A percentile compares a stretch with the other conserved stretches of the same genome.
Conservation (phyloP, 1,140 invertebrate species). For the Drosophila orosa region DNA sequence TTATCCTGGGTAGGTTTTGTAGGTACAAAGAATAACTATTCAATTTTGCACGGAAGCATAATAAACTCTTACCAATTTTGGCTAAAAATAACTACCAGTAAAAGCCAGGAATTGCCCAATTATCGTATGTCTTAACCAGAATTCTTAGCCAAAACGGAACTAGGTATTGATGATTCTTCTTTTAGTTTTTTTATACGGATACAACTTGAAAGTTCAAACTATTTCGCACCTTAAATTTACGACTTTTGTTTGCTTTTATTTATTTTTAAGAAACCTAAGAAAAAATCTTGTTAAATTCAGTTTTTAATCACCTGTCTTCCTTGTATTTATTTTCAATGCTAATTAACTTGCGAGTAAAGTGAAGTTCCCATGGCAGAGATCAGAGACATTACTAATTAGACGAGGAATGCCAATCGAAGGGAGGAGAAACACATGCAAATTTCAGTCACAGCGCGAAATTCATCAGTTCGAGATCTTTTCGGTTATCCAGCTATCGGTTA, state of each 20-base stretch:
- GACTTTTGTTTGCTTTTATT: slow-evolving; percentile 2
- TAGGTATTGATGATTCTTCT: not conserved
- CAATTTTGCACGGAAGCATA: not conserved
- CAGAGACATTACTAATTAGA: slow-evolving; percentile 51
- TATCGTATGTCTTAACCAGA: not conserved
- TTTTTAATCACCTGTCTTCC: slow-evolving; percentile 12
- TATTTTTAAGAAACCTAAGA: not conserved
- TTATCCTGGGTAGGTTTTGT: slow-evolving; percentile 7
- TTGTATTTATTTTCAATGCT: slow-evolving; percentile 23
- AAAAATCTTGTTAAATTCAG: slow-evolving; percentile 28
- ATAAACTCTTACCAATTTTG: not conserved
- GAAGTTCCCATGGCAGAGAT: slow-evolving; percentile 58
- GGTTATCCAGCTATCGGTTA: slow-evolving; percentile 19
- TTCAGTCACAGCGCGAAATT: slow-evolving; percentile 59
- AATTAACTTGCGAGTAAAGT: slow-evolving; percentile 48
- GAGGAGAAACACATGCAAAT: slow-evolving; percentile 14
- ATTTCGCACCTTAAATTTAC: slow-evolving; percentile 7
- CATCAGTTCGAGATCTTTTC: slow-evolving; percentile 41
- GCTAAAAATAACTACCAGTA: not conserved
- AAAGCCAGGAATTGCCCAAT: not conserved
- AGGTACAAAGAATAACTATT: not conserved
- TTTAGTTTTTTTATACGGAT: slow-evolving; percentile 9
- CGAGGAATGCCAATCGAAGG: slow-evolving; percentile 43
- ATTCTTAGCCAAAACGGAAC: slow-evolving; percentile 7
- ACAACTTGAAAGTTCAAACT: not conserved